Conservation (phyloP, 23 tunicate species). For the Ciona savignyi region DNA sequence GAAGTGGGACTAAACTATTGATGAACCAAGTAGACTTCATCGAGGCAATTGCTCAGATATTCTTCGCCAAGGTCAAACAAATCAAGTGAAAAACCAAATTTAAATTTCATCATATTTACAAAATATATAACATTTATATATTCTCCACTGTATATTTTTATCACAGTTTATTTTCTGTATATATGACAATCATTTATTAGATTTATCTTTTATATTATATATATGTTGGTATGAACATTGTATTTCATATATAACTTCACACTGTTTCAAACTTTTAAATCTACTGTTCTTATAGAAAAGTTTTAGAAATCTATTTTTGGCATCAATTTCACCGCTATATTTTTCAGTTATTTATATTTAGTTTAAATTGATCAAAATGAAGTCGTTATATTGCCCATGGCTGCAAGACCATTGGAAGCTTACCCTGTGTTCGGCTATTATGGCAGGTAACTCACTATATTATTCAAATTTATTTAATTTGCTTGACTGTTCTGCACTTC, state of each 20-base stretch:
- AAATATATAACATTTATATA: too few relatives aligned
- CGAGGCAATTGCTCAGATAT: conserved; percentile 8
- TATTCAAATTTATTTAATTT: too few relatives aligned
- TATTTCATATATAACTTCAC: neutral
- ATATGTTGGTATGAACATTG: neutral
- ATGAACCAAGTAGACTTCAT: conserved; percentile 20
- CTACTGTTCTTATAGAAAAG: too few relatives aligned
- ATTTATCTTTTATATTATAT: too few relatives aligned
- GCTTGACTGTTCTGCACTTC: too few relatives aligned
- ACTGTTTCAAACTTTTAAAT: neutral
- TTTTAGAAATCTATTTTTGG: too few relatives aligned
- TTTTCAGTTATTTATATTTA: too few relatives aligned
- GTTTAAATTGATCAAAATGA: neutral
- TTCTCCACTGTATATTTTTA: neutral
- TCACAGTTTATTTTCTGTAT: neutral
- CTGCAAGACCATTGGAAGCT: neutral
- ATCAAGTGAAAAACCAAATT: conserved; percentile 1
- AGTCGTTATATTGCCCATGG: neutral
- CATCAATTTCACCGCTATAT: neutral
- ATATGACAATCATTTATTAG: neutral
- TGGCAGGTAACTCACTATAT: neutral
- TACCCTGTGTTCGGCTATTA: neutral
- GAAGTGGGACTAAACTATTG: neutral
- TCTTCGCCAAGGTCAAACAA: conserved; percentile 8
- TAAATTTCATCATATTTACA: too few relatives aligned